Percentiles rank a stretch among this genome's conserved stretches.
These are phyloP conservation scores for Tupiocoris notatus DNA, from an alignment of 2,888 invertebrate species.

Conservation along the genomic window DNA sequence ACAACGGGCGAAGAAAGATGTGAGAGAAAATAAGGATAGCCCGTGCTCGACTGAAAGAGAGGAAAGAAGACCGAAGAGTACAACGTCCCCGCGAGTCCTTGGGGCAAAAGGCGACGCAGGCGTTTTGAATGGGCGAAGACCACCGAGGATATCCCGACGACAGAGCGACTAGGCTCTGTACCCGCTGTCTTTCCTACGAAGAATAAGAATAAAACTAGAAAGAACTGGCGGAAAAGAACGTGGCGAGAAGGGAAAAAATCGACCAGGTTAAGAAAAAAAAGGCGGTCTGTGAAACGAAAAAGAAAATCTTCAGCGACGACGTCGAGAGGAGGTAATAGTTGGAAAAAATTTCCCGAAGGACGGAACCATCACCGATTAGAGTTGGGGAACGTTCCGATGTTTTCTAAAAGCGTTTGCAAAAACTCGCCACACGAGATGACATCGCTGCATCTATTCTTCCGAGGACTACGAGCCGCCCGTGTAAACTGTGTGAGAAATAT, in stretches of 20 bases:
- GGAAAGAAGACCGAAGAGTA: constrained; percentile 13
- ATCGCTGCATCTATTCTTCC: constrained; percentile 27
- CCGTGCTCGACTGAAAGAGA: too few species aligned
- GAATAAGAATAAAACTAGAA: background rate
- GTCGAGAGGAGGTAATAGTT: background rate
- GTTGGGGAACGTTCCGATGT: constrained; percentile 16
- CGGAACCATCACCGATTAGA: constrained; percentile 37
- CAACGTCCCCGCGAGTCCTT: constrained; percentile 30
- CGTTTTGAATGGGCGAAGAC: constrained; percentile 7
- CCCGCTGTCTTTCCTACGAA: background rate
- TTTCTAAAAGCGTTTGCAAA: constrained; percentile 16
- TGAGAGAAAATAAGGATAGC: constrained; percentile 10
- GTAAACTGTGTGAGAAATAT: too few species aligned
- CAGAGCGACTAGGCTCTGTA: background rate
- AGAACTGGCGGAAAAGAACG: constrained; percentile 1
- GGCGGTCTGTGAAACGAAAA: constrained; percentile 12
- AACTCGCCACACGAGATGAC: constrained; percentile 23
- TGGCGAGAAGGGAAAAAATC: constrained; percentile 13
- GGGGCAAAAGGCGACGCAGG: background rate
- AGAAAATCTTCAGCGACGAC: constrained; percentile 8
- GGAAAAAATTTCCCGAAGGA: constrained; percentile 30
- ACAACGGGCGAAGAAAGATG: background rate
- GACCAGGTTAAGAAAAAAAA: constrained; percentile 16
- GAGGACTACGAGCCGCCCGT: background rate
- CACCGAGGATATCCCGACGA: background rate